Percentiles rank a stretch among this genome's conserved stretches.
Evolutionary conservation across 2,797 vertebrate species (phyloP).

Genomic region (Lateolabrax maculatus): DNA sequence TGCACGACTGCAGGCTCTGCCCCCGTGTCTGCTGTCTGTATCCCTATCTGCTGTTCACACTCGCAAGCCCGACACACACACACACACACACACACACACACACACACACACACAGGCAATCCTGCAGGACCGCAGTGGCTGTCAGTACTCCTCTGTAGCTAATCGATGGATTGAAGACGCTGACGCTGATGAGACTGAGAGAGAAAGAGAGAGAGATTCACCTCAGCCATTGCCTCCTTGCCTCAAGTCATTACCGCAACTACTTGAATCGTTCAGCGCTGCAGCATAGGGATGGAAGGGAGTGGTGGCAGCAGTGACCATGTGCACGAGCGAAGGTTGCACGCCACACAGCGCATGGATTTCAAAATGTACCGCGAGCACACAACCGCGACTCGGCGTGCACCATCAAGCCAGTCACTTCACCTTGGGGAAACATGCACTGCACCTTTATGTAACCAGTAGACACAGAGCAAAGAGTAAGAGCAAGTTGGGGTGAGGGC

Average conservation of each 20-base stretch:
- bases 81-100: conserved; percentile 1
- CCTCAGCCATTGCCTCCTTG: conserved; percentile 49
- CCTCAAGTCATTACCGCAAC: conserved; percentile 62
- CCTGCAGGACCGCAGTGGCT: conserved; percentile 70
- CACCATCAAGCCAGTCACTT: conserved; percentile 27
- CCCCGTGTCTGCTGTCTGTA: conserved; percentile 54
- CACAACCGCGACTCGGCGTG: conserved; percentile 14
- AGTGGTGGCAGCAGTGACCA: conserved; percentile 40
- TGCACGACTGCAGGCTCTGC: conserved; percentile 56
- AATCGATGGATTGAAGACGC: conserved; percentile 72
- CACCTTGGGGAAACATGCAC: conserved; percentile 56
- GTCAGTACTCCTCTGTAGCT: conserved; percentile 62
- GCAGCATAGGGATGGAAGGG: conserved; percentile 43
- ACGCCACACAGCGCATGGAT: neutral
- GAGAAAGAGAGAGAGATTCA: conserved; percentile 45
- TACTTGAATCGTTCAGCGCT: conserved; percentile 58
- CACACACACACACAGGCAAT: conserved; percentile 15
- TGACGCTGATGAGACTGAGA: conserved; percentile 54
- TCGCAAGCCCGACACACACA: neutral
- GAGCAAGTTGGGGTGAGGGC: conserved; percentile 3
- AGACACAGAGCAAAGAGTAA: conserved; percentile 16
- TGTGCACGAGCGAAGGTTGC: conserved; percentile 33
- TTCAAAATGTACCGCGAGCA: conserved; percentile 42
- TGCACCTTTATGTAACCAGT: conserved; percentile 56
- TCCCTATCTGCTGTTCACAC: conserved; percentile 49